A percentile compares a stretch with the other conserved stretches of the same genome.
Conservation (phyloP, 2,797 vertebrate genomes). For the Spondyliosoma cantharus region DNA sequence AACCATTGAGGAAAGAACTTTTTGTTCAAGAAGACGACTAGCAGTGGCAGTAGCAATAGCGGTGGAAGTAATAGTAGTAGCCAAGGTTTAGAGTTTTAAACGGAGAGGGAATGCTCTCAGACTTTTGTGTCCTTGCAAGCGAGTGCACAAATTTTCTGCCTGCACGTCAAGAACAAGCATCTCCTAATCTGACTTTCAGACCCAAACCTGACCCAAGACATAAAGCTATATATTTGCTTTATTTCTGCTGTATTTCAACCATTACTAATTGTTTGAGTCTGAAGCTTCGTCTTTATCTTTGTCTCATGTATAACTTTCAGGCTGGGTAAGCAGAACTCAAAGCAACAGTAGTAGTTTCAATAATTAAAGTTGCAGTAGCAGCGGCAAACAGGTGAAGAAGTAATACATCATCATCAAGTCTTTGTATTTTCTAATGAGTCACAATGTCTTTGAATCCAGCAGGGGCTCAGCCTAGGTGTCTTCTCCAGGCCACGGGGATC, state of each 20-base stretch:
- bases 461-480: constrained; percentile 51
- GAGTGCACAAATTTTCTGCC: too few relatives aligned
- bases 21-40: background rate
- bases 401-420: background rate
- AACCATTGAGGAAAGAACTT: background rate
- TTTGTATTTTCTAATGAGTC: background rate
- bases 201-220: too few relatives aligned
- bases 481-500: constrained; percentile 48
- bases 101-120: too few relatives aligned
- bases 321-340: background rate
- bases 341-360: background rate
- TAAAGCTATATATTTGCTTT: too few relatives aligned
- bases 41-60: background rate
- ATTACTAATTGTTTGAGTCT: background rate
- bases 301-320: background rate
- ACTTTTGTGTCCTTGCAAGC: too few relatives aligned
- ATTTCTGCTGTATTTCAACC: too few relatives aligned
- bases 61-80: background rate
- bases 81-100: background rate
- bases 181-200: too few relatives aligned
- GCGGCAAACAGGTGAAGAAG: background rate
- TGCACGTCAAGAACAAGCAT: too few relatives aligned
- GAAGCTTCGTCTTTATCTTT: background rate
- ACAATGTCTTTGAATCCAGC: constrained; percentile 43
- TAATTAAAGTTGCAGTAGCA: background rate